These are phyloP conservation scores for Lapara coniferarum DNA, from an alignment of 2,888 invertebrate species.

Conservation along the genomic window DNA sequence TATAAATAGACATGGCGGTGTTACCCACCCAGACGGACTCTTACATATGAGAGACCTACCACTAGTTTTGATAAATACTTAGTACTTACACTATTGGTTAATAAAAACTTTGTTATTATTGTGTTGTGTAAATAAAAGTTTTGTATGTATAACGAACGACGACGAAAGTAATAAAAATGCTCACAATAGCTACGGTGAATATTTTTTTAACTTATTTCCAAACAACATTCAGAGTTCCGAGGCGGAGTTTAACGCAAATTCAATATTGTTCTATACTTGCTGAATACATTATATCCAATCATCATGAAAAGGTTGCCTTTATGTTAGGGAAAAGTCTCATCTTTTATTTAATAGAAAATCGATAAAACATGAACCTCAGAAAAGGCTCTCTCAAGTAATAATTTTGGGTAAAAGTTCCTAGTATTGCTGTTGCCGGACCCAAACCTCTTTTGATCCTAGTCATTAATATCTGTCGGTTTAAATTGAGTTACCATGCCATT, in stretches of 20 bases:
- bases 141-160: no score
- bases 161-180: neutral
- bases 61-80: no score
- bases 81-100: no score
- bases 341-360: constrained; percentile 5
- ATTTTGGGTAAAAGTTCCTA: constrained; percentile 19
- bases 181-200: neutral
- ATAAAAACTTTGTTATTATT: no score
- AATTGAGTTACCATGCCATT: constrained; percentile 24
- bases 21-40: no score
- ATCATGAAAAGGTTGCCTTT: neutral
- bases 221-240: neutral
- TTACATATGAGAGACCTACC: no score
- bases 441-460: constrained; percentile 21
- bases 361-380: neutral
- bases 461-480: constrained; percentile 27
- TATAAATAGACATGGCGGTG: no score
- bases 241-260: neutral
- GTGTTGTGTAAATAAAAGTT: neutral
- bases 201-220: neutral
- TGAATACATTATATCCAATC: neutral
- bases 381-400: neutral
- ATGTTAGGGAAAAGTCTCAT: neutral
- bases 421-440: constrained; percentile 20
- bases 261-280: neutral